A percentile compares a stretch with the other conserved stretches of the same genome.
Evolutionary conservation across 2,888 invertebrate species (phyloP).

Genomic region (Pseudococcus jackbeardsleyi): DNA sequence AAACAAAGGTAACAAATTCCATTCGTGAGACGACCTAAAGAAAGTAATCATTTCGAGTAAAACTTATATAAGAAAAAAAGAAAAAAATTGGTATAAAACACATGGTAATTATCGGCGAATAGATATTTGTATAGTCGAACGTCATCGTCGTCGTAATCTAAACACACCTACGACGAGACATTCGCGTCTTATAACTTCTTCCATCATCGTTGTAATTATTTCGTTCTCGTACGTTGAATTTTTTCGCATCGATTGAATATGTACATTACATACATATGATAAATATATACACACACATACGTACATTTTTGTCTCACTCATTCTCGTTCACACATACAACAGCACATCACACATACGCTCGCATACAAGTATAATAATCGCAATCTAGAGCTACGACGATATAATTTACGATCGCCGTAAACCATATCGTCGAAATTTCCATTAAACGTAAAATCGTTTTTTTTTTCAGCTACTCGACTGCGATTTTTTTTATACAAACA

Average conservation of each 20-base stretch:
- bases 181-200: background rate
- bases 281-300: background rate
- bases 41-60: background rate
- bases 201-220: background rate
- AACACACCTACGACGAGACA: background rate
- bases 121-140: slow-evolving; percentile 1
- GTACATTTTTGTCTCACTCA: background rate
- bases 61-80: slow-evolving; percentile 40
- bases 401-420: slow-evolving; percentile 34
- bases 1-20: slow-evolving; percentile 52
- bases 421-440: background rate
- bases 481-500: slow-evolving; percentile 17
- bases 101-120: slow-evolving; percentile 46
- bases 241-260: slow-evolving; percentile 1
- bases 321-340: background rate
- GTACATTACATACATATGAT: background rate
- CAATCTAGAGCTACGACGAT: background rate
- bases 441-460: background rate
- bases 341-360: background rate
- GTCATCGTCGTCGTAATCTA: background rate
- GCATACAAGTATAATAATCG: background rate
- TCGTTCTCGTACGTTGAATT: background rate
- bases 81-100: slow-evolving; percentile 54
- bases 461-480: background rate
- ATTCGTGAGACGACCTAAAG: slow-evolving; percentile 16